phyloP scores from a whole-genome alignment of 2,888 invertebrate genomes.

The Erannis defoliaria region DNA sequence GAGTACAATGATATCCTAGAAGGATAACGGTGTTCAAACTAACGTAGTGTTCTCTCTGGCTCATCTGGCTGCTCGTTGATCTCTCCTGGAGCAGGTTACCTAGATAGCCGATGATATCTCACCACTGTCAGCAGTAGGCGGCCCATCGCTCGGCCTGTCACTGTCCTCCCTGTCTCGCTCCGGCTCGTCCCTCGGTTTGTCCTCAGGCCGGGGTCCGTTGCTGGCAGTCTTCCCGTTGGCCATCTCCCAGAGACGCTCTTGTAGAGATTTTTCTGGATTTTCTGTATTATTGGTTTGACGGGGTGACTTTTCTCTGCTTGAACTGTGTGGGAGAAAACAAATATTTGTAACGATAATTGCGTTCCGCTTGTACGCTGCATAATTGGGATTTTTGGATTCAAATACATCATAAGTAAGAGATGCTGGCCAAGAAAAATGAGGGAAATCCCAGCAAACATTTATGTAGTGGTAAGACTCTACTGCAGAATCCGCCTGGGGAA shows the following conservation, averaged over 20 bases:
- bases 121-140: conserved; percentile 40
- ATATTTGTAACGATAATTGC: neutral
- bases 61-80: too few relatives aligned
- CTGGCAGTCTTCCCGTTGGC: conserved; percentile 74
- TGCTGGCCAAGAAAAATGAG: too few relatives aligned
- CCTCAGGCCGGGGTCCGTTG: conserved; percentile 14
- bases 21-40: too few relatives aligned
- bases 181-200: conserved; percentile 33
- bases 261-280: conserved; percentile 71
- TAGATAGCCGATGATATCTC: neutral
- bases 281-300: conserved; percentile 47
- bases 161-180: conserved; percentile 26
- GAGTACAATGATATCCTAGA: too few relatives aligned
- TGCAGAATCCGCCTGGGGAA: too few relatives aligned
- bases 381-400: too few relatives aligned
- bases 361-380: too few relatives aligned
- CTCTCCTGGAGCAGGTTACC: too few relatives aligned
- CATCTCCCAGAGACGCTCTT: conserved; percentile 84
- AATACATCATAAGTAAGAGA: too few relatives aligned
- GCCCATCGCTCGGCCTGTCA: conserved; percentile 35
- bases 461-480: too few relatives aligned
- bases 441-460: too few relatives aligned
- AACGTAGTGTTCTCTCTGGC: too few relatives aligned
- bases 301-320: conserved; percentile 73
- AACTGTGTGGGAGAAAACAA: conserved; percentile 41